A percentile compares a stretch with the other conserved stretches of the same genome.
phyloP scores from a whole-genome alignment of 2,113 vertebrate species.

The Malaclemys terrapin region DNA sequence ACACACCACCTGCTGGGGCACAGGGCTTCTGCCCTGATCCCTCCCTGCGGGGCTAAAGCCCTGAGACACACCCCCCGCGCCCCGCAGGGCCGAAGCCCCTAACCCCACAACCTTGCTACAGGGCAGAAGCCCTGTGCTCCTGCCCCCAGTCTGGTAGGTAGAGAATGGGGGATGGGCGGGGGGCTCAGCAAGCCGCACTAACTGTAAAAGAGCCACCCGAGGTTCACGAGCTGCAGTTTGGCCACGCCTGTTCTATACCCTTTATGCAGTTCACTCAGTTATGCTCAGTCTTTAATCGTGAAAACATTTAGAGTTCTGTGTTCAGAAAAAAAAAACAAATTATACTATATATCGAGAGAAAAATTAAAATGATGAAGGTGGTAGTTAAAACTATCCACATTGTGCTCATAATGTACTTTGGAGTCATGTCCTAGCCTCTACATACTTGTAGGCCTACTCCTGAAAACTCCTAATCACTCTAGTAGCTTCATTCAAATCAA shows the following conservation, averaged over 20 bases:
- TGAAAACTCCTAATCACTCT: background rate
- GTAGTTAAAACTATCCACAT: slow-evolving; percentile 49
- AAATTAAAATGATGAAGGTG: background rate
- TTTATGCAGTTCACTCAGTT: background rate
- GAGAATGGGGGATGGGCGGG: too few relatives aligned
- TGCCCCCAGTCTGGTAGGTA: too few relatives aligned
- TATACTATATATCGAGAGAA: background rate
- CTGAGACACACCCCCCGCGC: too few relatives aligned
- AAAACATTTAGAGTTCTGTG: background rate
- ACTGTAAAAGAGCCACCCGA: too few relatives aligned
- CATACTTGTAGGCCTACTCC: slow-evolving; percentile 41
- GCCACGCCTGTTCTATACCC: background rate
- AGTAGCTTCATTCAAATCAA: slow-evolving; percentile 55
- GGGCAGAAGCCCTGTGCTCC: too few relatives aligned
- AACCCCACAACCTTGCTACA: too few relatives aligned
- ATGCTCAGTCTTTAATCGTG: background rate
- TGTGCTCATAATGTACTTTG: slow-evolving; percentile 25
- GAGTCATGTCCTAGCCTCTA: background rate
- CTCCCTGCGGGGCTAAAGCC: too few relatives aligned
- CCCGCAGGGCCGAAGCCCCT: too few relatives aligned
- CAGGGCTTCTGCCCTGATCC: too few relatives aligned
- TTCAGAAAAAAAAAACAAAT: background rate
- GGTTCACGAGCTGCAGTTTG: too few relatives aligned
- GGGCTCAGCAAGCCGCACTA: too few relatives aligned
- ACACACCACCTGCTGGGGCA: too few relatives aligned